Evolutionary conservation across 1,140 invertebrate genomes (phyloP).

Genomic region (Heterodera schachtii): DNA sequence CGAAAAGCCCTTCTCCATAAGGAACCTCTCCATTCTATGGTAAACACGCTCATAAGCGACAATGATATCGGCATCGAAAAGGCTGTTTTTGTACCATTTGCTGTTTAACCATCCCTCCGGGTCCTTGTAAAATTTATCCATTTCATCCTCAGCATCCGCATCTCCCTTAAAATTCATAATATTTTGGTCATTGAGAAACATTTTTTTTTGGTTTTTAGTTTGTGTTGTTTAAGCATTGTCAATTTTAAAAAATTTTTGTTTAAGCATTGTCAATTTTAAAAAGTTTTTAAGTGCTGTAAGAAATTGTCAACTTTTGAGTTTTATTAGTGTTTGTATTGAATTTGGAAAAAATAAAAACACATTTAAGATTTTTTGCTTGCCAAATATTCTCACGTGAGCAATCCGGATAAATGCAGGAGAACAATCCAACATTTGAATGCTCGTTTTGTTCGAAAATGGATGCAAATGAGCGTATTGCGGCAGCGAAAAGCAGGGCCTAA

Average conservation of each 20-base stretch:
- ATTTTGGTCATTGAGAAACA: not conserved
- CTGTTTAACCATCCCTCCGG: conserved; percentile 29
- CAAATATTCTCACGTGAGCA: too few species aligned
- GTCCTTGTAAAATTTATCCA: conserved; percentile 37
- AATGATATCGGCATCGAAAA: conserved; percentile 22
- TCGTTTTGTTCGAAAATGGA: conserved; percentile 16
- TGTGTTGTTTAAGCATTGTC: too few species aligned
- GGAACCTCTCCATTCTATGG: conserved; percentile 29
- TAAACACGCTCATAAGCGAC: conserved; percentile 42
- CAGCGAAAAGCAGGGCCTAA: conserved; percentile 41
- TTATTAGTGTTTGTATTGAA: too few species aligned
- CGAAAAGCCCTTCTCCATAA: conserved; percentile 33
- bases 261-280: too few species aligned
- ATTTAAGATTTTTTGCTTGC: too few species aligned
- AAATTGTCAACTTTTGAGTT: too few species aligned
- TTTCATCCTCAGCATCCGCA: conserved; percentile 25
- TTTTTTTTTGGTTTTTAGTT: too few species aligned
- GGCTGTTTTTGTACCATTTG: conserved; percentile 26
- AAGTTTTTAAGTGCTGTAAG: too few species aligned
- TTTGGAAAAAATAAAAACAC: too few species aligned
- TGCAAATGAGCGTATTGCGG: conserved; percentile 45
- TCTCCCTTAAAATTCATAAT: not conserved
- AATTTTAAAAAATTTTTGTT: too few species aligned
- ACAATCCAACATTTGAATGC: conserved; percentile 43
- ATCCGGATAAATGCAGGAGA: not conserved